Base-by-base conservation (phyloP, 2,888 invertebrate genomes). In the Lasioglossum zephyrum region DNA sequence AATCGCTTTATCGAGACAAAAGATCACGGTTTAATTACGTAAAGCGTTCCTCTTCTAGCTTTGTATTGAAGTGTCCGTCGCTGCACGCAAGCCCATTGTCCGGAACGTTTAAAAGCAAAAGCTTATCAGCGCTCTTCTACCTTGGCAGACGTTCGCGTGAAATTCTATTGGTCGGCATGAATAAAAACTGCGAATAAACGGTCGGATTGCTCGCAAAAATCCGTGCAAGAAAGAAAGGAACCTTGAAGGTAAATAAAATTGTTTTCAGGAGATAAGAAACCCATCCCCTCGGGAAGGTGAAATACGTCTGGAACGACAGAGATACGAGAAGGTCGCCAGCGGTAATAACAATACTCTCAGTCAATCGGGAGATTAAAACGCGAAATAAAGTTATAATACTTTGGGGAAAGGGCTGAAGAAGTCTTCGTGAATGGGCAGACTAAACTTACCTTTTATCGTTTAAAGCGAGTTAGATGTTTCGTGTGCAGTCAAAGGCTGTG, bases 1-100 rank as follows among this genome's bases (percentile, higher is more conserved):
- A 79, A 85, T 84, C 77, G 84, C 77, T 86, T 80, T 77, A 85
- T 85, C 84, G 85, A 73, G 84, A 84, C 84, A 84, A 79, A 85
- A 84, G 80, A 80, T 84, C 85, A 70, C 80, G 80, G 80, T 75
- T 86, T 86, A 80, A 86, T 84, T 86, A 85, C 84, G 84, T 53
- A 53, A 82, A 82, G 77, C 70, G 77, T 75, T 78, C 74, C 63
- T 11, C 31, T 16, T 31, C 77, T 39, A 47, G 66, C 16, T 11
- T 60, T 63, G 49, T 39, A 74, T 75, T 75, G 81, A 82, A 84
- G 77, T 77, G 84, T 74, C 69, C 74, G 77, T 31, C n/a, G 57
- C 60, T 26, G 74, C 84, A 82, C 82, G 82, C 84, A 39, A 84
- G 53, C 60, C 84, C 47, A 78, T 84, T 82, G 84, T 84, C 70